Evolutionary conservation across 2,888 invertebrate genomes (phyloP), one percentile per base, ranked within the genome.

Genomic region (Diadegma fenestrale): DNA sequence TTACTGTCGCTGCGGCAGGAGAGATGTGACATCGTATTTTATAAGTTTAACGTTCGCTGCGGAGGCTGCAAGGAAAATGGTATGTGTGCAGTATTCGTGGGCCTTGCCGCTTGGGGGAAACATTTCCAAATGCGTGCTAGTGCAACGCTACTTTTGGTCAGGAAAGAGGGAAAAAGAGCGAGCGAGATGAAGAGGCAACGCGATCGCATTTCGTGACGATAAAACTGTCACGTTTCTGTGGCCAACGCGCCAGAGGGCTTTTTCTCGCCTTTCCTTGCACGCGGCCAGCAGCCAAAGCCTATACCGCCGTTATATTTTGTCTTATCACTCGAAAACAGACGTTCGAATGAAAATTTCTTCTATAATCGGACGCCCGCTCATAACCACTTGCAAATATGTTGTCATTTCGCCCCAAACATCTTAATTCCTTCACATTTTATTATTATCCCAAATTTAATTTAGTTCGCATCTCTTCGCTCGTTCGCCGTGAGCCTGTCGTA

Each of bases 251-350:
- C 66, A 64, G 58, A 37, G 22, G 41, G 69, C 73, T 14, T 37
- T 26, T 37, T 63, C 37, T 48, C 63, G 76, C 48, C 41, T 64
- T 64, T 48, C 64, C 37, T 51, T 41, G 19, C 48, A 17, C 66
- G 19, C 66, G 19, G 22, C 37, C 64, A 43, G 43, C n/a, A 41
- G 51, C 66, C 17, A 26, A 45, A 30, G 63, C 58, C 12, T 37
- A n/a, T 37, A 58, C 33, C 64, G 61, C 71, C 41, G 30, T 54
- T 54, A 78, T 84, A 82, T 64, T 72, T 82, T 69, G 78, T 85
- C 87, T 89, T 89, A 89, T 89, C 89, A 82, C 83, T n/a, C 37
- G 73, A 82, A 83, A 84, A 86, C 89, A 89, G 88, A 87, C 87
- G 86, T 82, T 81, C 64, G 63, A 81, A 82, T 77, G 54, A 33